Evolutionary conservation across 2,797 vertebrate species (phyloP).

Genomic region (Ispidina picta): DNA sequence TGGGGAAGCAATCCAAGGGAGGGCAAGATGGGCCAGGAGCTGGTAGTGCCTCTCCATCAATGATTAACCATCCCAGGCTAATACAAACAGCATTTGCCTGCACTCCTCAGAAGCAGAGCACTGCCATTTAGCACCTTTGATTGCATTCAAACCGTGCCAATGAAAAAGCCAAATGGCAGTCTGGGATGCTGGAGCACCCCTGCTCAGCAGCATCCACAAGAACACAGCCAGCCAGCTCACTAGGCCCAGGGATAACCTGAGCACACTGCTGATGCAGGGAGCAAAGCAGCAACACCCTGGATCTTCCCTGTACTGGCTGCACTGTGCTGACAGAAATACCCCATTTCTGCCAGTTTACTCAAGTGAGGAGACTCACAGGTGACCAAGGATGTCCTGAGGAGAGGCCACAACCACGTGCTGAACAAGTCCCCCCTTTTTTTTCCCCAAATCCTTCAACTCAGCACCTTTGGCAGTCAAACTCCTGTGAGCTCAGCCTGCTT

Average conservation of each 20-base stretch:
- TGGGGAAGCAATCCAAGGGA: not conserved
- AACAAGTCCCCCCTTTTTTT: not conserved
- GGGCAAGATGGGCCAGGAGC: not conserved
- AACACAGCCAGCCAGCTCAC: not conserved
- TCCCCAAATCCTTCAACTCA: not conserved
- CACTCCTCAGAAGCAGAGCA: not conserved
- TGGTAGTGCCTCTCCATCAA: not conserved
- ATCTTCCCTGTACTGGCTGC: not conserved
- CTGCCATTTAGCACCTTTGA: not conserved
- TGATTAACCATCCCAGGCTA: conserved; percentile 37
- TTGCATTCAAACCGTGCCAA: not conserved
- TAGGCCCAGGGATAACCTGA: not conserved
- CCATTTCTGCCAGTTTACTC: conserved; percentile 41
- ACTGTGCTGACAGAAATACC: not conserved
- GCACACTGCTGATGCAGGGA: fast-evolving
- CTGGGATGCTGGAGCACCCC: not conserved
- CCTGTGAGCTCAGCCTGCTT: not conserved
- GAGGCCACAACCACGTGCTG: not conserved
- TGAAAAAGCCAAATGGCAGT: not conserved
- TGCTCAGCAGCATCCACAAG: not conserved
- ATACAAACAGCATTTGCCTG: not conserved
- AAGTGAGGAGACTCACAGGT: conserved; percentile 1
- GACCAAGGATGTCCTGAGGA: not conserved
- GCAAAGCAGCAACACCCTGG: not conserved
- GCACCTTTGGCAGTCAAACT: not conserved